phyloP scores from a whole-genome alignment of 2,797 vertebrate species.

The Enoplosus armatus region DNA sequence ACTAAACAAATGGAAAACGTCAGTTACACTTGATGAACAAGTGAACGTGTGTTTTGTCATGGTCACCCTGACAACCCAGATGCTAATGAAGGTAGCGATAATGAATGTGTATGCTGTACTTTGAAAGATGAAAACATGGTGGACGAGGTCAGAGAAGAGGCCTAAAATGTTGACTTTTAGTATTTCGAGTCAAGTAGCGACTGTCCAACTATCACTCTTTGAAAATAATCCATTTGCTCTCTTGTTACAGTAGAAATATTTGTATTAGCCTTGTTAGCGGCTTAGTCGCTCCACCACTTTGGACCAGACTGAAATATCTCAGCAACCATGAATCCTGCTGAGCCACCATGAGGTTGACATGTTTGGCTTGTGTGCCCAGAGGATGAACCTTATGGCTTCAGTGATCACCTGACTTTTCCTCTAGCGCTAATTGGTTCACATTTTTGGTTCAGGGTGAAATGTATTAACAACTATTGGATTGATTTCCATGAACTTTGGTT shows the following conservation, averaged over 20 bases:
- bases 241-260: neutral
- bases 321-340: no score
- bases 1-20: conserved; percentile 57
- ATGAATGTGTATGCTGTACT: neutral
- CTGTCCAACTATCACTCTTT: conserved; percentile 2
- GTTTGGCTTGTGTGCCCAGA: no score
- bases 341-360: no score
- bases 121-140: conserved; percentile 23
- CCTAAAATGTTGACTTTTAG: neutral
- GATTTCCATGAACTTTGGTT: no score
- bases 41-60: conserved; percentile 50
- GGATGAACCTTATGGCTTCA: no score
- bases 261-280: neutral
- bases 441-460: no score
- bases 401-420: neutral
- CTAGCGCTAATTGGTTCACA: no score
- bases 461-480: no score
- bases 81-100: conserved; percentile 18
- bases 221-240: neutral
- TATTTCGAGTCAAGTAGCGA: neutral
- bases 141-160: neutral
- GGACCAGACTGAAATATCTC: no score
- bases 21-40: conserved; percentile 39
- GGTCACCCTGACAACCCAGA: conserved; percentile 32
- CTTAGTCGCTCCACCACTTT: no score